A percentile compares a stretch with the other conserved stretches of the same genome.
phyloP scores from a whole-genome alignment of 2,888 invertebrate species.

The Agrochola lota region DNA sequence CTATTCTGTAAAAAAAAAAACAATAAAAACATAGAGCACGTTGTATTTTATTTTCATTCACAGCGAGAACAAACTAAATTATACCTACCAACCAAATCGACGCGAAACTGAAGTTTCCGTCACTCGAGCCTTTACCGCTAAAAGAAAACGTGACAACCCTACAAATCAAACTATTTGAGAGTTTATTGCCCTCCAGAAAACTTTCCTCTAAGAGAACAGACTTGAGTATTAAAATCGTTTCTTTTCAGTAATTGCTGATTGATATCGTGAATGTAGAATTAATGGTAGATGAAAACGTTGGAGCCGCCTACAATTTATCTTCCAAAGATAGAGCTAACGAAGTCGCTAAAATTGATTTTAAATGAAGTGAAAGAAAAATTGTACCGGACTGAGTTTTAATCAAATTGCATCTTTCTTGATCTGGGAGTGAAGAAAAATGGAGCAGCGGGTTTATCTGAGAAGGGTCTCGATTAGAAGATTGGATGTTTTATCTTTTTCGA shows the following conservation, averaged over 20 bases:
- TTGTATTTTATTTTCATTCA: constrained; percentile 41
- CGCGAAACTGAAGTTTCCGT: constrained; percentile 48
- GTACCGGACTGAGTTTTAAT: constrained; percentile 58
- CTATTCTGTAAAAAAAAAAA: not conserved
- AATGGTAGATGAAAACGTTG: constrained; percentile 75
- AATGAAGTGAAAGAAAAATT: constrained; percentile 72
- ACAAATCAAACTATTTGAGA: constrained; percentile 60
- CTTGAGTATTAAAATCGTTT: constrained; percentile 34
- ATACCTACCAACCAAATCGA: constrained; percentile 33
- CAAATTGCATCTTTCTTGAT: constrained; percentile 66
- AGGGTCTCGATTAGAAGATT: constrained; percentile 57
- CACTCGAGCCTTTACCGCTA: constrained; percentile 42
- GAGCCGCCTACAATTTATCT: constrained; percentile 76
- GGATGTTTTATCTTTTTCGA: constrained; percentile 32
- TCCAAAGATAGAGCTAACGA: constrained; percentile 80
- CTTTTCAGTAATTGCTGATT: constrained; percentile 72
- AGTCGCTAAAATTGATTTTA: constrained; percentile 80
- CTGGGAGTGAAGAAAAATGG: constrained; percentile 55
- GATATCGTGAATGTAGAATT: constrained; percentile 76
- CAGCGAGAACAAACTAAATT: constrained; percentile 39
- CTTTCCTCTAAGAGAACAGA: constrained; percentile 19
- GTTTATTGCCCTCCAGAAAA: constrained; percentile 54
- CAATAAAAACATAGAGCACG: constrained; percentile 13
- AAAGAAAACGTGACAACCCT: constrained; percentile 53
- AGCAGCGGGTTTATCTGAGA: constrained; percentile 44